phyloP scores from a whole-genome alignment of 2,888 invertebrate genomes.

The Chrysopilus asiliformis region DNA sequence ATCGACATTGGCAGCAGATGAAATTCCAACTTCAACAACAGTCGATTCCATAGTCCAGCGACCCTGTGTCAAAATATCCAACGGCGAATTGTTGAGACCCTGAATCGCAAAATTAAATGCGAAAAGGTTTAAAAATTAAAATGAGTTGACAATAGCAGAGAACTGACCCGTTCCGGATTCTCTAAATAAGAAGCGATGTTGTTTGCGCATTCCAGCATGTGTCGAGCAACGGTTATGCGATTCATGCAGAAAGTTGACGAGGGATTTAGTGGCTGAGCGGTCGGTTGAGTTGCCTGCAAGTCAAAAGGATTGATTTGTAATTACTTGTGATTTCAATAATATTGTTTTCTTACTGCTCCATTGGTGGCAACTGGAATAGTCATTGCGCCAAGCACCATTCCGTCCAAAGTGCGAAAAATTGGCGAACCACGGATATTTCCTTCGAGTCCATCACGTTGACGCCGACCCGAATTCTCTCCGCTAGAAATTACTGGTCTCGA shows the following conservation, averaged over 20 bases:
- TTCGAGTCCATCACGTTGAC: constrained; percentile 30
- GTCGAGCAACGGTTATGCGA: constrained; percentile 35
- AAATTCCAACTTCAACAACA: constrained; percentile 35
- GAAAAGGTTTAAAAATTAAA: too few relatives aligned
- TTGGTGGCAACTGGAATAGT: constrained; percentile 30
- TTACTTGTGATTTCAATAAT: not conserved
- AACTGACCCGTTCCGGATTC: constrained; percentile 29
- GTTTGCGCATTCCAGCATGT: constrained; percentile 35
- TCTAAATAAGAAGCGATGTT: constrained; percentile 35
- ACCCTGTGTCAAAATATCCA: constrained; percentile 35
- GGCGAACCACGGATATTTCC: constrained; percentile 27
- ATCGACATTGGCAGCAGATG: constrained; percentile 24
- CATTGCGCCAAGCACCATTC: constrained; percentile 36
- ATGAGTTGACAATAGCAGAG: constrained; percentile 1
- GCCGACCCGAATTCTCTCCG: constrained; percentile 25
- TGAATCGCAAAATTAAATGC: too few relatives aligned
- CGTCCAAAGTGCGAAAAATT: constrained; percentile 31
- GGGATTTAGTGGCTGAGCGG: constrained; percentile 29
- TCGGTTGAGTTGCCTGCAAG: constrained; percentile 21
- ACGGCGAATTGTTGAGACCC: constrained; percentile 33
- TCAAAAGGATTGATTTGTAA: constrained; percentile 5
- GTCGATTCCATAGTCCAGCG: constrained; percentile 38
- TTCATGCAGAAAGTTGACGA: constrained; percentile 36
- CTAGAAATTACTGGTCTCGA: constrained; percentile 23
- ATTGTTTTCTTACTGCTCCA: constrained; percentile 16